These are phyloP conservation scores for Phalanger gymnotis DNA, from an alignment of 2,797 vertebrate species.

Conservation along the genomic window DNA sequence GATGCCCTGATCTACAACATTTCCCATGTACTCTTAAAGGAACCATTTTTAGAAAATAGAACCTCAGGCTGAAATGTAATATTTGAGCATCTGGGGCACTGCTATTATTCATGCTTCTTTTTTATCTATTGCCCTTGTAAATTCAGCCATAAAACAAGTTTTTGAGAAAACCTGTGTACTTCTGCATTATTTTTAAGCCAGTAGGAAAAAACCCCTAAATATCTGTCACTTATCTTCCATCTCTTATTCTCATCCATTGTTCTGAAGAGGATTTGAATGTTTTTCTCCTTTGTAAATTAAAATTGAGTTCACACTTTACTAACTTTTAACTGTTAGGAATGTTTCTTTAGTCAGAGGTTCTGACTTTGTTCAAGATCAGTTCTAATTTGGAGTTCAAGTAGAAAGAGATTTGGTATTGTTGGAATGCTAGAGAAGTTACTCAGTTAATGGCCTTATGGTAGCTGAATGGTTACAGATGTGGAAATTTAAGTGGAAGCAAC, in stretches of 20 bases:
- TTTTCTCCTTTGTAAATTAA: constrained; percentile 63
- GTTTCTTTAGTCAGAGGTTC: constrained; percentile 31
- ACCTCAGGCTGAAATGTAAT: neutral
- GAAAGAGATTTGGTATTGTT: constrained; percentile 43
- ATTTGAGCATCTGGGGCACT: neutral
- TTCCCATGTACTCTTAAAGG: constrained; percentile 5
- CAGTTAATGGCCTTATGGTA: constrained; percentile 45
- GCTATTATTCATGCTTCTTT: neutral
- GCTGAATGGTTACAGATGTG: constrained; percentile 66
- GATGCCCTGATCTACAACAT: neutral
- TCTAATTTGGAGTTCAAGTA: constrained; percentile 59
- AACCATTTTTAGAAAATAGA: neutral
- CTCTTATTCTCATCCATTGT: constrained; percentile 65
- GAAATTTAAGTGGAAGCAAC: neutral
- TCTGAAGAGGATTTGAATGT: constrained; percentile 56
- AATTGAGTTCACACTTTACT: constrained; percentile 71
- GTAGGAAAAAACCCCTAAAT: constrained; percentile 60
- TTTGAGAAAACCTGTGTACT: constrained; percentile 48
- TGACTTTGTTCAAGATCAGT: constrained; percentile 56
- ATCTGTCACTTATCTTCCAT: constrained; percentile 62
- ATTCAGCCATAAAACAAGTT: constrained; percentile 34
- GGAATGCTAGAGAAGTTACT: constrained; percentile 25
- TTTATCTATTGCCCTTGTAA: constrained; percentile 43
- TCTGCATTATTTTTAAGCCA: constrained; percentile 51
- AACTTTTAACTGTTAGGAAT: constrained; percentile 61